phyloP scores from a whole-genome alignment of 1,140 invertebrate genomes.

The Radopholus similis region DNA sequence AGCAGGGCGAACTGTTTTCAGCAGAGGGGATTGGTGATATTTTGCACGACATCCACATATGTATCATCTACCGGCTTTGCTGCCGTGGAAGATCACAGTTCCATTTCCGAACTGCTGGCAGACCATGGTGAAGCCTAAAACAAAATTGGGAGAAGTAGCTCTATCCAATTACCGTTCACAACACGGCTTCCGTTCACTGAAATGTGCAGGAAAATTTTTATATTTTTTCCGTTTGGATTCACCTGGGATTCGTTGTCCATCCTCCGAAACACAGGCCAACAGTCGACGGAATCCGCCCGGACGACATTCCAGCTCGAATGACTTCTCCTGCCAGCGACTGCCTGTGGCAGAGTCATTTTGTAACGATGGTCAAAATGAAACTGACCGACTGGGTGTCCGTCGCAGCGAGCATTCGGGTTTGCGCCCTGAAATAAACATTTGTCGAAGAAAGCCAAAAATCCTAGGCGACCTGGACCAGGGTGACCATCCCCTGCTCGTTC shows the following conservation, averaged over 20 bases:
- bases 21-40: background rate
- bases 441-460: background rate
- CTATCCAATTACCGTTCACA: conserved; percentile 2
- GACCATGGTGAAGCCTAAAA: conserved; percentile 36
- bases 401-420: conserved; percentile 47
- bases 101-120: conserved; percentile 42
- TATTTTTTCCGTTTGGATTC: too few relatives aligned
- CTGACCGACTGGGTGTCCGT: conserved; percentile 38
- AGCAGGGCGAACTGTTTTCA: background rate
- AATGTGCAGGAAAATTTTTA: background rate
- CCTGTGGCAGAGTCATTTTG: conserved; percentile 12
- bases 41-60: background rate
- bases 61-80: conserved; percentile 22
- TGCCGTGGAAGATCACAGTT: conserved; percentile 46
- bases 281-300: conserved; percentile 29
- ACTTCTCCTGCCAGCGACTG: conserved; percentile 44
- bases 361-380: conserved; percentile 9
- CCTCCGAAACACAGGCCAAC: conserved; percentile 37
- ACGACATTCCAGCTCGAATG: conserved; percentile 46
- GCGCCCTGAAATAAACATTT: conserved; percentile 12
- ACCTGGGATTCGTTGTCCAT: conserved; percentile 31
- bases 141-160: background rate
- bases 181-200: conserved; percentile 4
- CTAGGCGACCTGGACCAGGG: conserved; percentile 21
- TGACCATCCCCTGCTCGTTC: conserved; percentile 36